Conservation (phyloP, 2,113 vertebrate genomes). For the Narcine bancroftii region DNA sequence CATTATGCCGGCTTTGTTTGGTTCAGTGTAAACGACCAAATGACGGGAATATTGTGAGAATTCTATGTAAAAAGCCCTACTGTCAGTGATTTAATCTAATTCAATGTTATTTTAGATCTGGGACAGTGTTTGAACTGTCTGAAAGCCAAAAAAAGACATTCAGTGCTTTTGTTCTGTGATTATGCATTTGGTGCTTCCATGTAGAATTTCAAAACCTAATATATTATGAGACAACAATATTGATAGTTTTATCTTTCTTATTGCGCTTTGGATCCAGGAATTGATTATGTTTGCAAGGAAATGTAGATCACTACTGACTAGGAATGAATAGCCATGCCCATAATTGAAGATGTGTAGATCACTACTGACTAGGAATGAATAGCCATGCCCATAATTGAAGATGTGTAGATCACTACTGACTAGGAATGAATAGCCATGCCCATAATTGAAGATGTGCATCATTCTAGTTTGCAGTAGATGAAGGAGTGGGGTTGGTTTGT, state of each 20-base stretch:
- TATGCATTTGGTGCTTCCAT: background rate
- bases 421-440: background rate
- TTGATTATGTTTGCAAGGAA: background rate
- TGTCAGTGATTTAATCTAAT: background rate
- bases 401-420: too few relatives aligned
- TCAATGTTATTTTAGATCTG: background rate
- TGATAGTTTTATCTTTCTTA: background rate
- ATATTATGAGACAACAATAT: background rate
- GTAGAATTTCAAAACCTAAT: background rate
- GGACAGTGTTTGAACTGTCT: background rate
- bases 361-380: too few relatives aligned
- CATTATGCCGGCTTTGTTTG: too few relatives aligned
- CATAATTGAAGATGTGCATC: background rate
- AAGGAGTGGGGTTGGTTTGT: background rate
- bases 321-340: too few relatives aligned
- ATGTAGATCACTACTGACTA: too few relatives aligned
- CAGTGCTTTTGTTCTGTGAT: background rate
- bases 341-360: too few relatives aligned
- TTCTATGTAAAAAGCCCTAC: too few relatives aligned
- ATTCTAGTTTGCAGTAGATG: background rate
- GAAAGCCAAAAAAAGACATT: slow-evolving; percentile 11
- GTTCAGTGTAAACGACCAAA: too few relatives aligned
- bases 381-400: too few relatives aligned
- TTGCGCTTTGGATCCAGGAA: background rate
- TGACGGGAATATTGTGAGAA: too few relatives aligned